Base-by-base conservation (phyloP, 1,140 invertebrate species). In the Papilio helenus region DNA sequence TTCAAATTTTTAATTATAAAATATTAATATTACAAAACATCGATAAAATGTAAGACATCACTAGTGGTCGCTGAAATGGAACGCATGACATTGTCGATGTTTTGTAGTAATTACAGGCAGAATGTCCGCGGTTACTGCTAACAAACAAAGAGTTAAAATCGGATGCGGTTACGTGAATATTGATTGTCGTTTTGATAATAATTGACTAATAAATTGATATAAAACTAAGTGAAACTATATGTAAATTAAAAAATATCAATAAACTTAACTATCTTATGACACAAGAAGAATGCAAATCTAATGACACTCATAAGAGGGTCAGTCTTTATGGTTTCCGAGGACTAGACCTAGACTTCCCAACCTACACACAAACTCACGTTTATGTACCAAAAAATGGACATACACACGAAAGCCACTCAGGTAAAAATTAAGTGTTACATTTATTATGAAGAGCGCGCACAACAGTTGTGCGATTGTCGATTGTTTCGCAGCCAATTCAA, bases 51-150 rank as follows among this genome's bases (percentile, higher is more conserved):
- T 39, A 0, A 14, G n/a, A 14, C 72, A 49, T 74, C 42, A 46
- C 72, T 74, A 74, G 20, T 46, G 44, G 18, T 49, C 72, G 39
- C 23, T 74, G 72, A 51, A 74, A 49, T 49, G 72, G 44, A 74
- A 74, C 44, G 42, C 72, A 20, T 74, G 72, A 74, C 72, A 49
- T 74, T 44, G 72, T 44, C 72, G 2, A 74, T 74, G 72, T 74
- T 74, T 49, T 74, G 72, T 4, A 20, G 44, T 74, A 74, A 74
- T 74, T 74, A 74, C 44, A 74, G 1, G 3, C 71, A 72, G 71
- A 34, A 72, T 18, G 20, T 29, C 71, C 42, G 34, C 34, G 34
- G 71, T 20, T 72, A n/a, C 29, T 44, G 16, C 16, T 4, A 72
- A n/a, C 12, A 72, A 72, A 72, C 68, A 44, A 72, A 72, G 71